Percentiles rank a stretch among this genome's conserved stretches.
These are phyloP conservation scores for Mongoloraphidia duomilia DNA, from an alignment of 2,888 invertebrate genomes.

Conservation along the genomic window DNA sequence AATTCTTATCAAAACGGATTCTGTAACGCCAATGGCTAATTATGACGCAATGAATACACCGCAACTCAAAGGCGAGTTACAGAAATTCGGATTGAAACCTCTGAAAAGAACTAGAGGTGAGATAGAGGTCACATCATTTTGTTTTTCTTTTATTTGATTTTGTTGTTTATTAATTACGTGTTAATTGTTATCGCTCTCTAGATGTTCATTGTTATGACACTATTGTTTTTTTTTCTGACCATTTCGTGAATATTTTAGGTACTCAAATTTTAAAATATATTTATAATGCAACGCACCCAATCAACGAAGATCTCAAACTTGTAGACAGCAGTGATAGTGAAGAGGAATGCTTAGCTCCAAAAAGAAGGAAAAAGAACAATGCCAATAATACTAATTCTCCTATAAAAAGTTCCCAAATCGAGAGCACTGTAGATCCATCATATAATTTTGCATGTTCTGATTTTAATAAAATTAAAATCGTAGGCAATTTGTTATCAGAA, in stretches of 20 bases:
- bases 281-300: conserved; percentile 55
- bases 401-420: too few species aligned
- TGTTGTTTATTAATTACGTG: not conserved
- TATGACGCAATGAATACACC: conserved; percentile 42
- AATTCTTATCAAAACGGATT: conserved; percentile 36
- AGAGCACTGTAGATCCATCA: too few species aligned
- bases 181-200: too few species aligned
- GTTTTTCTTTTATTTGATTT: not conserved
- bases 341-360: not conserved
- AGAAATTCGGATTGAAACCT: conserved; percentile 51
- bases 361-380: not conserved
- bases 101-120: conserved; percentile 45
- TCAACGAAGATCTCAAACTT: not conserved
- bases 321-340: not conserved
- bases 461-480: conserved; percentile 14
- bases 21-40: conserved; percentile 43
- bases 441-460: too few species aligned
- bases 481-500: conserved; percentile 17
- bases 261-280: conserved; percentile 48
- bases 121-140: not conserved
- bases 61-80: conserved; percentile 38
- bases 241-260: conserved; percentile 26
- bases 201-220: not conserved
- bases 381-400: not conserved
- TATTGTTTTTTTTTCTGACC: conserved; percentile 8